These are phyloP conservation scores for Drosophila formosana DNA, from an alignment of 2,888 invertebrate species.

Conservation along the genomic window DNA sequence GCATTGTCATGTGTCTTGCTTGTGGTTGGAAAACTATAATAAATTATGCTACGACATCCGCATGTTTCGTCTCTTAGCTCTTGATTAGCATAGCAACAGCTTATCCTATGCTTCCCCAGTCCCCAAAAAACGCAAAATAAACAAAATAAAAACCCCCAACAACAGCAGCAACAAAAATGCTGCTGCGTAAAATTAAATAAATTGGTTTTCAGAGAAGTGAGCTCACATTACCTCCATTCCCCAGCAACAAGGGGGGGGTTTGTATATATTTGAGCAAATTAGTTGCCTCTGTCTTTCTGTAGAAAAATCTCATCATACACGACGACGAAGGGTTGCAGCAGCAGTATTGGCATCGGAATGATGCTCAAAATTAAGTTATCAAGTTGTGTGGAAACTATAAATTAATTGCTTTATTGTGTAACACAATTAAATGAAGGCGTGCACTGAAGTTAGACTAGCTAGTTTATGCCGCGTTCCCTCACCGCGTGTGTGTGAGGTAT, in stretches of 20 bases:
- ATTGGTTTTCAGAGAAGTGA: slow-evolving; percentile 35
- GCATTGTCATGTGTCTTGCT: slow-evolving; percentile 65
- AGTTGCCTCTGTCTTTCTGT: slow-evolving; percentile 27
- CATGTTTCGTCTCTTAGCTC: slow-evolving; percentile 43
- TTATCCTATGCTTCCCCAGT: neutral
- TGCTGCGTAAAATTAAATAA: slow-evolving; percentile 49
- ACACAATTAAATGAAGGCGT: slow-evolving; percentile 52
- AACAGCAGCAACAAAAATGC: slow-evolving; percentile 5
- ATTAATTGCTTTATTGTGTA: slow-evolving; percentile 66
- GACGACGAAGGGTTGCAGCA: slow-evolving; percentile 27
- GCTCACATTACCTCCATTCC: slow-evolving; percentile 30
- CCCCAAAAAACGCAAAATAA: neutral
- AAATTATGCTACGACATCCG: slow-evolving; percentile 73
- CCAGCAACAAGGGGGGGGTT: neutral
- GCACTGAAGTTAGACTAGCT: slow-evolving; percentile 23
- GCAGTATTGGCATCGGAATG: slow-evolving; percentile 45
- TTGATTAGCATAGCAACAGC: slow-evolving; percentile 55
- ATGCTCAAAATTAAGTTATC: slow-evolving; percentile 57
- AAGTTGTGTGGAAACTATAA: slow-evolving; percentile 61
- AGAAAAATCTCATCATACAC: slow-evolving; percentile 38
- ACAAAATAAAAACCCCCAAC: slow-evolving; percentile 27
- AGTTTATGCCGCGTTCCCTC: slow-evolving; percentile 3
- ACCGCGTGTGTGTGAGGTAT: slow-evolving; percentile 1
- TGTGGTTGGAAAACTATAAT: slow-evolving; percentile 77
- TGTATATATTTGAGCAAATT: slow-evolving; percentile 44